Evolutionary conservation across 2,113 vertebrate species (phyloP), one percentile per base, ranked within the genome.

Genomic region (Trogon surrucura): DNA sequence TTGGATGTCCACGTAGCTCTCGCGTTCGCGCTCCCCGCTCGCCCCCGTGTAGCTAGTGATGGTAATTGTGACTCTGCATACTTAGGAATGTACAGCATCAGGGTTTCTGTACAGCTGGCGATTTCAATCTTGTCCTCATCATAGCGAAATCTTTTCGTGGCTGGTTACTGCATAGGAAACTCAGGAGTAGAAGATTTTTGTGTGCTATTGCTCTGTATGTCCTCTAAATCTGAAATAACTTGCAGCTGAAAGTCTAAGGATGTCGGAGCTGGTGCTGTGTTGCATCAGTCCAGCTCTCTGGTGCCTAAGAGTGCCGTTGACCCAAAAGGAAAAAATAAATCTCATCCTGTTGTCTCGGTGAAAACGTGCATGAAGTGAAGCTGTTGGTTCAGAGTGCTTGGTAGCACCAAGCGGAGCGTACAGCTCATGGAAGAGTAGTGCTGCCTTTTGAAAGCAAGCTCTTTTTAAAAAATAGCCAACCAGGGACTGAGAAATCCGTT

Each of bases 1-100:
- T 11, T 11, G 10, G 58, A 14, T 66, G 53, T 47, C 61, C 23
- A 16, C 0, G 1, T 36, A 23, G 48, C 23, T 22, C 53, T 64
- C 6, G 3, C 0, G 5, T 60, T 53, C 5, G 0, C 2, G 1
- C 27, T 3, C 15, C 41, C 70, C 1, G 2, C 66, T 45, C 8
- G 0, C 36, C 36, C 48, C 16, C 1, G 2, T 25, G 36, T 38
- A 10, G 20, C 45, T 54, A 4, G 36, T 23, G 66, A 44, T 44
- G n/a, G 62, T n/a, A 9, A 8, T 8, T 1, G 6, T 60, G 61
- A 21, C 45, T 54, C 30, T 62, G 62, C 30, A 2, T 51, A 6
- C 41, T 21, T 75, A 12, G 85, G 26, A 15, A 3, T 3, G 11
- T 13, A 3, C 77, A 61, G 4, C 87, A 66, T 11, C 1, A 4